Conservation (phyloP, 2,797 vertebrate genomes). For the Propithecus deckenii region DNA sequence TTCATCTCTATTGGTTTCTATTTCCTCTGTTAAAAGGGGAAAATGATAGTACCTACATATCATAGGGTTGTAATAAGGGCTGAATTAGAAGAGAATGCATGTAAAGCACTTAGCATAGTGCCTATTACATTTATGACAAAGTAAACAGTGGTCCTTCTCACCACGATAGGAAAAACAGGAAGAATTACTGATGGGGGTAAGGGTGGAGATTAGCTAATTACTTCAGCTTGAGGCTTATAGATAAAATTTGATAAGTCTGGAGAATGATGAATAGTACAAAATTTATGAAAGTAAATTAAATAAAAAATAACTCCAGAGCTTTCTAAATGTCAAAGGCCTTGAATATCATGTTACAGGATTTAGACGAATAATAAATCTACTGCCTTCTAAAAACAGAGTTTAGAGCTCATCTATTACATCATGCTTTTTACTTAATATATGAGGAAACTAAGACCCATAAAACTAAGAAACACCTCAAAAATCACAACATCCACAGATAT, state of each 20-base stretch:
- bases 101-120: not conserved
- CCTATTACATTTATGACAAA: not conserved
- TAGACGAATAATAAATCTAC: not conserved
- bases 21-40: not conserved
- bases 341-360: not conserved
- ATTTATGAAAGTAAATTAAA: not conserved
- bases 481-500: not conserved
- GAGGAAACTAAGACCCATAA: not conserved
- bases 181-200: not conserved
- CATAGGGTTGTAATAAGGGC: not conserved
- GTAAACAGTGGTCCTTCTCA: not conserved
- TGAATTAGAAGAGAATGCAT: not conserved
- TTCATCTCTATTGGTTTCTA: not conserved
- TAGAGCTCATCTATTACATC: not conserved
- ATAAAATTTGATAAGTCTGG: not conserved
- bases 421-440: not conserved
- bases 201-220: not conserved
- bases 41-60: not conserved
- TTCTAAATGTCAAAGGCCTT: not conserved
- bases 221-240: not conserved
- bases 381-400: not conserved
- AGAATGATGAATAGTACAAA: not conserved
- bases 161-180: not conserved
- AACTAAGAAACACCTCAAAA: constrained; percentile 10
- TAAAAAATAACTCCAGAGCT: not conserved